phyloP scores from a whole-genome alignment of 2,113 vertebrate species.

The Nicator chloris region DNA sequence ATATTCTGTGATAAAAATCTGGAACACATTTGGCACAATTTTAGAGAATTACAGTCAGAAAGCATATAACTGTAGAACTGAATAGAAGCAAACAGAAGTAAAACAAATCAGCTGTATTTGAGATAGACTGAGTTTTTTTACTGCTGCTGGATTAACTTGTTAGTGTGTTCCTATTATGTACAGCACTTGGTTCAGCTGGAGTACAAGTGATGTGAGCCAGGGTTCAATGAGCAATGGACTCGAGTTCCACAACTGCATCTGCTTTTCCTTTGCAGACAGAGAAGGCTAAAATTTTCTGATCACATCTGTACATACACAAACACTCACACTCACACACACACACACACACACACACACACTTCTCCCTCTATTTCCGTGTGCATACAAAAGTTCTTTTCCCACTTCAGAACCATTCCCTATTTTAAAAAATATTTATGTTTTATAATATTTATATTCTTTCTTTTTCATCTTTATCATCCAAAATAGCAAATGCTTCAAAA shows the following conservation, averaged over 20 bases:
- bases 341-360: rapidly evolving
- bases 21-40: background rate
- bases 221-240: background rate
- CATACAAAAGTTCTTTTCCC: background rate
- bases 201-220: background rate
- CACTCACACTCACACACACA: rapidly evolving
- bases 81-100: background rate
- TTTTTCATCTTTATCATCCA: background rate
- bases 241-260: background rate
- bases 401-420: background rate
- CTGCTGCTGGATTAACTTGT: background rate
- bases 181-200: background rate
- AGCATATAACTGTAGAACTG: background rate
- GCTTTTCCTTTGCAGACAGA: background rate
- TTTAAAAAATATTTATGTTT: background rate
- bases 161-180: background rate
- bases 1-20: background rate
- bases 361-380: background rate
- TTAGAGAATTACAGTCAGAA: constrained; percentile 8
- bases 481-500: background rate
- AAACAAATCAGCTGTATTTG: background rate
- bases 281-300: background rate
- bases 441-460: background rate
- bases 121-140: background rate
- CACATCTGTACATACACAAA: background rate